Evolutionary conservation across 2,113 vertebrate genomes (phyloP).

Genomic region (Bagarius yarrelli): DNA sequence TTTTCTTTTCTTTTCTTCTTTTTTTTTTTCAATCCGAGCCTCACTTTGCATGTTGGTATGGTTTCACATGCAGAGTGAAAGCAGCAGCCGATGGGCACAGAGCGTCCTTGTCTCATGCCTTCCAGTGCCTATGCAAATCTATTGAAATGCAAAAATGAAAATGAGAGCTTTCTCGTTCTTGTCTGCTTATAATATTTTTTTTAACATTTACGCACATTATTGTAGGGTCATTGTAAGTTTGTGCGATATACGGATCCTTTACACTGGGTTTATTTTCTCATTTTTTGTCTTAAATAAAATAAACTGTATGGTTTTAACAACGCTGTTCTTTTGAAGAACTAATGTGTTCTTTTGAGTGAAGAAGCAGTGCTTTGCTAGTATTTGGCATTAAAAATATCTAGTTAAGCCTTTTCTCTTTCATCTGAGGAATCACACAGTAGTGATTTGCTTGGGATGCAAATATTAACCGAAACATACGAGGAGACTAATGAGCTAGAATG

Average conservation of each 20-base stretch:
- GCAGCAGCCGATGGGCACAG: constrained; percentile 47
- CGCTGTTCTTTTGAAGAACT: too few species aligned
- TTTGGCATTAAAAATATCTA: constrained; percentile 3
- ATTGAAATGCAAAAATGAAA: constrained; percentile 72
- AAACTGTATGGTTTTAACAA: too few species aligned
- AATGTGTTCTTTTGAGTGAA: not conserved
- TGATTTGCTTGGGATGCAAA: constrained; percentile 77
- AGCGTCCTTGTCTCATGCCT: constrained; percentile 55
- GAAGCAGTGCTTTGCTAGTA: constrained; percentile 12
- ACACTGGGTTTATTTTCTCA: not conserved
- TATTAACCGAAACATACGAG: constrained; percentile 60
- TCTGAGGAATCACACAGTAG: constrained; percentile 22
- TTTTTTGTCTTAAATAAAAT: too few species aligned
- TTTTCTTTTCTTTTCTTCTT: not conserved
- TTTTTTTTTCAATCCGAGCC: not conserved
- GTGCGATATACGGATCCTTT: not conserved
- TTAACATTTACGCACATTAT: not conserved
- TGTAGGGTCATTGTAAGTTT: not conserved
- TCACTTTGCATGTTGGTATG: constrained; percentile 64
- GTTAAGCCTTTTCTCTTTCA: constrained; percentile 20
- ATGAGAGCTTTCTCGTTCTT: constrained; percentile 36
- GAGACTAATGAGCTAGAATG: constrained; percentile 31
- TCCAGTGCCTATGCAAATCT: constrained; percentile 67
- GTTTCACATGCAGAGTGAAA: constrained; percentile 52
- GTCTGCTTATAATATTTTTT: constrained; percentile 1